Percentiles rank a stretch among this genome's conserved stretches.
Evolutionary conservation across 2,113 vertebrate genomes (phyloP).

Genomic region (Periophthalmus modestus): DNA sequence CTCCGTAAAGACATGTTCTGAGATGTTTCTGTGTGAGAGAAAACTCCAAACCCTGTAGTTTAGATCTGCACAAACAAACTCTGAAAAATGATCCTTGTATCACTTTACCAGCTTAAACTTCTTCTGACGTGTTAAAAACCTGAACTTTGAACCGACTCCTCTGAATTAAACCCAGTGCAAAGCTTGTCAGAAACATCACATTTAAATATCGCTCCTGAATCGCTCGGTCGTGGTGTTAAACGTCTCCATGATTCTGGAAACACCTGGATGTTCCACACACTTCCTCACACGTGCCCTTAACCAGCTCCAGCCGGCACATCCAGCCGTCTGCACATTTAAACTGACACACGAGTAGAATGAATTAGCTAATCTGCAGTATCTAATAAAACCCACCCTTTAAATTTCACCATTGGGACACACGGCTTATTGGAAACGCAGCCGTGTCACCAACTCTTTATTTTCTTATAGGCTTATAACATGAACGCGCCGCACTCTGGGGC

Average conservation of each 20-base stretch:
- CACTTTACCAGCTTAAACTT: no score
- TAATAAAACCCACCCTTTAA: constrained; percentile 4
- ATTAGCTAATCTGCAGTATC: constrained; percentile 2
- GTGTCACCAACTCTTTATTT: constrained; percentile 3
- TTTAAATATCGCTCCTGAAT: no score
- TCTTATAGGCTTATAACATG: constrained; percentile 5
- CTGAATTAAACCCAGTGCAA: no score
- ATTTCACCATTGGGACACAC: constrained; percentile 8
- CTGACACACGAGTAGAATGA: constrained; percentile 1
- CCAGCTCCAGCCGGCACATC: not conserved
- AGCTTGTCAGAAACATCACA: no score
- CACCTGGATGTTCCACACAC: not conserved
- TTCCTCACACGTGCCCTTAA: not conserved
- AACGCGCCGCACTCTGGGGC: not conserved
- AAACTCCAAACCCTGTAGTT: no score
- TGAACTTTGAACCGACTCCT: no score
- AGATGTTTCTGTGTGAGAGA: no score
- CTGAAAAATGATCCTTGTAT: no score
- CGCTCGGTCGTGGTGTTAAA: not conserved
- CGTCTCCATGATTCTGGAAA: not conserved
- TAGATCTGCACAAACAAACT: no score
- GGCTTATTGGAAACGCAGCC: constrained; percentile 7
- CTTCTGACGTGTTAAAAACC: no score
- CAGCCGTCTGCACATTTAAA: not conserved
- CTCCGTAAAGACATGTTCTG: no score